These are phyloP conservation scores for Machimus rusticus DNA, from an alignment of 2,888 invertebrate genomes.

Conservation along the genomic window DNA sequence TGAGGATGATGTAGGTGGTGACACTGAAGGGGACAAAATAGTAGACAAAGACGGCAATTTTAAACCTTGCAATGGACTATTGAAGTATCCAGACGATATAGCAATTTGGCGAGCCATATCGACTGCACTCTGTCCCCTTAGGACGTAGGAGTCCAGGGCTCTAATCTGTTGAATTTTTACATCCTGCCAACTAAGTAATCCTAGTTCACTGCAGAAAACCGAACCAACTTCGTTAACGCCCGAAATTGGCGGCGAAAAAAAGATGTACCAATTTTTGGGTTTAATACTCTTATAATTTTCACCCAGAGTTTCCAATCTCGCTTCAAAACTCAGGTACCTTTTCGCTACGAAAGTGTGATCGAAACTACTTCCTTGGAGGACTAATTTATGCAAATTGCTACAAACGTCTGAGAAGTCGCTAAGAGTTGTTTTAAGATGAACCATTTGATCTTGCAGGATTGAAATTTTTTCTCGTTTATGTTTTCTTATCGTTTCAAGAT, in stretches of 20 bases:
- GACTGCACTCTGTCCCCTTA: not conserved
- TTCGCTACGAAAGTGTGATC: constrained; percentile 67
- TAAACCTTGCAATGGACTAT: not conserved
- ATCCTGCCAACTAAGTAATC: not conserved
- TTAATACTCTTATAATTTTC: constrained; percentile 55
- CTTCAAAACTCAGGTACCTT: constrained; percentile 64
- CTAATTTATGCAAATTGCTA: constrained; percentile 72
- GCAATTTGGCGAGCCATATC: not conserved
- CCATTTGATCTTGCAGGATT: constrained; percentile 76
- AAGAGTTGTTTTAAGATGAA: constrained; percentile 74
- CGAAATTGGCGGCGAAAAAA: not conserved
- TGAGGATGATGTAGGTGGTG: not conserved
- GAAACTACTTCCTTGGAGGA: constrained; percentile 69
- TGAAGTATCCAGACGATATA: not conserved
- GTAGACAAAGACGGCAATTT: not conserved
- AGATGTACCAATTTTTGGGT: constrained; percentile 8
- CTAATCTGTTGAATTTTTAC: not conserved
- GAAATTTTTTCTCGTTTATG: constrained; percentile 67
- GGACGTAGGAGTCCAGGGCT: not conserved
- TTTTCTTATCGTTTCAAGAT: not conserved
- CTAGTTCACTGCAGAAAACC: not conserved
- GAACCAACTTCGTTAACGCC: not conserved
- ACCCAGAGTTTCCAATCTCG: constrained; percentile 70
- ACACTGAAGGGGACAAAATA: not conserved
- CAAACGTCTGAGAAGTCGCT: constrained; percentile 73